These are phyloP conservation scores for Graptemys geographica DNA, from an alignment of 2,797 vertebrate species.

Conservation along the genomic window DNA sequence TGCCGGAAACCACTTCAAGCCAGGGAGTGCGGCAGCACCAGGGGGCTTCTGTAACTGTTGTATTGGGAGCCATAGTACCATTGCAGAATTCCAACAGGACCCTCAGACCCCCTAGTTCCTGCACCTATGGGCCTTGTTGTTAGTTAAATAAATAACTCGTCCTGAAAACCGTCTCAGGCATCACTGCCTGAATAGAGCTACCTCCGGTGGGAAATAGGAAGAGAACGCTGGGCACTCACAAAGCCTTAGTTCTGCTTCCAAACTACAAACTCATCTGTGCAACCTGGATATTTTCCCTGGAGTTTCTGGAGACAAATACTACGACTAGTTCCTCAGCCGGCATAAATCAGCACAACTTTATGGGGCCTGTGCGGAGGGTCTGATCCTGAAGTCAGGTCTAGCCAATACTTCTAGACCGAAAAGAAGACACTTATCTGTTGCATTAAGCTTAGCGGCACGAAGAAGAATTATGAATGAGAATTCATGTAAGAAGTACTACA, in stretches of 20 bases:
- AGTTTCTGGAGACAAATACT: not conserved
- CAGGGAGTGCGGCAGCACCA: too few species aligned
- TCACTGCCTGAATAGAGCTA: not conserved
- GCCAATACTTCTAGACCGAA: not conserved
- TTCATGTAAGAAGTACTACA: conserved; percentile 23
- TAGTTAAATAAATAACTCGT: not conserved
- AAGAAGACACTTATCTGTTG: not conserved
- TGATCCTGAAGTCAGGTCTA: not conserved
- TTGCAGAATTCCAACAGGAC: too few species aligned
- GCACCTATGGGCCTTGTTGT: not conserved
- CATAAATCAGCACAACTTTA: not conserved
- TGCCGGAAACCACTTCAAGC: too few species aligned
- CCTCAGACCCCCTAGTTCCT: too few species aligned
- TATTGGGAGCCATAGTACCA: too few species aligned
- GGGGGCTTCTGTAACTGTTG: too few species aligned
- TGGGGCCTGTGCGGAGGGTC: not conserved
- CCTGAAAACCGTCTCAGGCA: not conserved
- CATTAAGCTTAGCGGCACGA: not conserved
- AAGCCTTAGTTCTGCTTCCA: not conserved
- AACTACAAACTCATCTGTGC: not conserved
- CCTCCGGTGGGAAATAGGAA: not conserved
- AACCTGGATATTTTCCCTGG: not conserved
- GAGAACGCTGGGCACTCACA: not conserved
- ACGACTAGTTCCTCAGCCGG: not conserved
- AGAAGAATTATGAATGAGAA: not conserved